Evolutionary conservation across 2,113 vertebrate species (phyloP).

Genomic region (Oenanthe melanoleuca): DNA sequence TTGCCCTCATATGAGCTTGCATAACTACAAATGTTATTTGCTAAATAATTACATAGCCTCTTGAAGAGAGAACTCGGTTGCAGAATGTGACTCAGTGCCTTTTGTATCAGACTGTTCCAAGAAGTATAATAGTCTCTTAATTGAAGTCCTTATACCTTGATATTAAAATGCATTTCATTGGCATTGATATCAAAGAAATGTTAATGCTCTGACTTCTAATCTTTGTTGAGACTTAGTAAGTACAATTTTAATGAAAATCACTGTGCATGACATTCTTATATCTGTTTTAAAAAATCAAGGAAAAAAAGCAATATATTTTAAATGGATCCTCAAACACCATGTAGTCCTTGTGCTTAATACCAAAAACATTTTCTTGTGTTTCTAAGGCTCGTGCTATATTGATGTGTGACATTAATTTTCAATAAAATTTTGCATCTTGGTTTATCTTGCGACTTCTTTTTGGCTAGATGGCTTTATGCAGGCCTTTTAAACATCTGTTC

Average conservation of each 20-base stretch:
- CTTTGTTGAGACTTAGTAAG: slow-evolving; percentile 24
- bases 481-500: background rate
- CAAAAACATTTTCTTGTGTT: slow-evolving; percentile 56
- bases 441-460: slow-evolving; percentile 70
- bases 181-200: slow-evolving; percentile 45
- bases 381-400: slow-evolving; percentile 70
- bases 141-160: slow-evolving; percentile 47
- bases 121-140: slow-evolving; percentile 47
- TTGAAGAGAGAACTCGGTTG: slow-evolving; percentile 42
- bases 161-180: slow-evolving; percentile 47
- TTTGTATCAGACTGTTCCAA: slow-evolving; percentile 51
- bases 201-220: slow-evolving; percentile 35
- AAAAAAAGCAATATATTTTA: slow-evolving; percentile 5
- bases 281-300: background rate
- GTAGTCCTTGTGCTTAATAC: slow-evolving; percentile 50
- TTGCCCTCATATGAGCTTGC: slow-evolving; percentile 27
- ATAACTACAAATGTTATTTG: slow-evolving; percentile 39
- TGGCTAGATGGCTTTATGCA: slow-evolving; percentile 49
- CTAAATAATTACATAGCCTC: slow-evolving; percentile 45
- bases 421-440: slow-evolving; percentile 85
- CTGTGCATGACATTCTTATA: slow-evolving; percentile 46
- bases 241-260: slow-evolving; percentile 46
- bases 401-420: slow-evolving; percentile 77
- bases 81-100: slow-evolving; percentile 63
- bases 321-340: slow-evolving; percentile 7